phyloP scores from a whole-genome alignment of 2,888 invertebrate genomes.

The Brachycybe producta region DNA sequence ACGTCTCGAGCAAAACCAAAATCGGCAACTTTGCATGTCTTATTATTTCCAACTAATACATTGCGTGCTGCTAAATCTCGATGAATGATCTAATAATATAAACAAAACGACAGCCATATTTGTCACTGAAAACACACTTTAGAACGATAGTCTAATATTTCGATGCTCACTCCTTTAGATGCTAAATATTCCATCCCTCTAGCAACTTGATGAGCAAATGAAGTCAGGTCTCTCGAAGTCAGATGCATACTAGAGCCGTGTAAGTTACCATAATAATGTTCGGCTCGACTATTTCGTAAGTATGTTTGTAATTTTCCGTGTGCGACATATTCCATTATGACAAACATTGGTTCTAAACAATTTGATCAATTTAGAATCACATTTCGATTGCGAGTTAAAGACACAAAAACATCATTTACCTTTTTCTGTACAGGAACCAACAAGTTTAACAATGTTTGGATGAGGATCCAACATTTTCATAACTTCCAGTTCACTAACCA shows the following conservation, averaged over 20 bases:
- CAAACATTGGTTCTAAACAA: slow-evolving; percentile 62
- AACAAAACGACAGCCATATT: not conserved
- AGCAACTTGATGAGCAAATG: slow-evolving; percentile 82
- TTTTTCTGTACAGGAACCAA: slow-evolving; percentile 78
- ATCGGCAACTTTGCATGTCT: slow-evolving; percentile 65
- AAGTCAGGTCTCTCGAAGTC: slow-evolving; percentile 73
- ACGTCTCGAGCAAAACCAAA: slow-evolving; percentile 88
- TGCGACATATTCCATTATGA: slow-evolving; percentile 82
- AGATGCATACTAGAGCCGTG: slow-evolving; percentile 56
- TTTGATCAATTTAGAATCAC: slow-evolving; percentile 7
- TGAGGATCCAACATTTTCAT: slow-evolving; percentile 86
- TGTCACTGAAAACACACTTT: not conserved
- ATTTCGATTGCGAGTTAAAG: no score
- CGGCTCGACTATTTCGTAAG: slow-evolving; percentile 68
- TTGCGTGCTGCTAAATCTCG: slow-evolving; percentile 81
- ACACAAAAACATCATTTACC: slow-evolving; percentile 29
- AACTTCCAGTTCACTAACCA: slow-evolving; percentile 74
- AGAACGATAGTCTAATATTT: not conserved
- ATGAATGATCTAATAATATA: slow-evolving; percentile 51
- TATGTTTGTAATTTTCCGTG: slow-evolving; percentile 81
- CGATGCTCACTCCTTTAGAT: slow-evolving; percentile 57
- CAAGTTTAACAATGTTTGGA: slow-evolving; percentile 72
- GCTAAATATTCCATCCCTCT: slow-evolving; percentile 78
- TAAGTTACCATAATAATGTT: slow-evolving; percentile 64
- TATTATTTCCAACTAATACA: slow-evolving; percentile 70